Percentiles rank a stretch among this genome's conserved stretches.
Evolutionary conservation across 1,140 invertebrate genomes (phyloP).

Genomic region (Chrysoperla carnea): DNA sequence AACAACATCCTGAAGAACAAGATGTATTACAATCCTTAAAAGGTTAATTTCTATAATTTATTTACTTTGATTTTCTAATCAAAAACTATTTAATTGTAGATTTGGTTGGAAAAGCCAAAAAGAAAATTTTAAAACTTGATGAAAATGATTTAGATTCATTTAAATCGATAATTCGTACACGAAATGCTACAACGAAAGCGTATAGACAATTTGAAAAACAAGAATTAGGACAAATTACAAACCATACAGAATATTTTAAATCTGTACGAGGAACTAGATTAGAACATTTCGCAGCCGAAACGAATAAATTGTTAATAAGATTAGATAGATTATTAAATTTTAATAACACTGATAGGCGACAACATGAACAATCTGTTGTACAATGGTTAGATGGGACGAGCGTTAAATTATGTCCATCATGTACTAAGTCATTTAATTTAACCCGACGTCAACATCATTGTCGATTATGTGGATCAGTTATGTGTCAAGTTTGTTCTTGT

Average conservation of each 20-base stretch:
- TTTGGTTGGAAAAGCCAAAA: conserved; percentile 76
- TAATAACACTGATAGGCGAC: conserved; percentile 68
- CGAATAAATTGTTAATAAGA: conserved; percentile 88
- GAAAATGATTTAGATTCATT: conserved; percentile 38
- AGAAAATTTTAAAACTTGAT: conserved; percentile 68
- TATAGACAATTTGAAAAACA: conserved; percentile 33
- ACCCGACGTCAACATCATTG: conserved; percentile 90
- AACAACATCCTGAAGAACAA: conserved; percentile 73
- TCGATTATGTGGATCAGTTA: conserved; percentile 84
- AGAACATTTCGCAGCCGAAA: conserved; percentile 81
- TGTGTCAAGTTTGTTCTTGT: conserved; percentile 85
- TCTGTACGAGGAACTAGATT: conserved; percentile 37
- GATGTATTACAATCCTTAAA: conserved; percentile 81
- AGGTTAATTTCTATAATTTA: conserved; percentile 27
- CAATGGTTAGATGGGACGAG: conserved; percentile 84
- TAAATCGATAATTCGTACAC: conserved; percentile 23
- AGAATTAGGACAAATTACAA: conserved; percentile 41
- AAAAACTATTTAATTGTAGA: conserved; percentile 24
- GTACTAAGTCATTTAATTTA: conserved; percentile 74
- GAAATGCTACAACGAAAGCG: conserved; percentile 11
- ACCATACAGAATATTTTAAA: conserved; percentile 65
- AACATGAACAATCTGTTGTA: conserved; percentile 61
- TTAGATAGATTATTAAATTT: conserved; percentile 80
- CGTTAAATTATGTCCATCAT: conserved; percentile 80
- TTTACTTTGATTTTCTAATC: not conserved